A percentile compares a stretch with the other conserved stretches of the same genome.
These are phyloP conservation scores for Aporophyla lueneburgensis DNA, from an alignment of 2,888 invertebrate genomes.

Conservation along the genomic window DNA sequence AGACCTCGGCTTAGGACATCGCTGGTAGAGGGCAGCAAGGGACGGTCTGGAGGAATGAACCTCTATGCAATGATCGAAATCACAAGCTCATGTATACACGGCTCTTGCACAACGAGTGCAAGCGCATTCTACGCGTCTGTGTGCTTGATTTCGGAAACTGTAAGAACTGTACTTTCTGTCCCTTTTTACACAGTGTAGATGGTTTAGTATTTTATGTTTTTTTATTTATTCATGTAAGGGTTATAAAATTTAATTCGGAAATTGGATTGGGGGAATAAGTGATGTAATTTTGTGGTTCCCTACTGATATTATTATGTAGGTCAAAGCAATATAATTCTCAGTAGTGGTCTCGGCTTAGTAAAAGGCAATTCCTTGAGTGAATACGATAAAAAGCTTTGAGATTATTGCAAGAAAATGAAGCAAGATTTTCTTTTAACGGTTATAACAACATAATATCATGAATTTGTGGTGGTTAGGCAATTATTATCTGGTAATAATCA, in stretches of 20 bases:
- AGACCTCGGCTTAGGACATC: too few relatives aligned
- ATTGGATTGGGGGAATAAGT: slow-evolving; percentile 55
- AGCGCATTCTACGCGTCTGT: neutral
- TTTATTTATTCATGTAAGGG: slow-evolving; percentile 65
- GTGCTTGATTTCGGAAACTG: neutral
- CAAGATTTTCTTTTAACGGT: slow-evolving; percentile 34
- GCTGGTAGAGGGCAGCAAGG: too few relatives aligned
- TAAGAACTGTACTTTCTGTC: neutral
- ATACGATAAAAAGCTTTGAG: slow-evolving; percentile 51
- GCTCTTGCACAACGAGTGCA: neutral
- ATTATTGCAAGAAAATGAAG: slow-evolving; percentile 50
- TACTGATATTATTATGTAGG: slow-evolving; percentile 51
- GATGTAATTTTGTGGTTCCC: slow-evolving; percentile 49
- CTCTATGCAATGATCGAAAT: neutral
- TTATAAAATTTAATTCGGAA: slow-evolving; percentile 65
- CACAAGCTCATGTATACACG: neutral
- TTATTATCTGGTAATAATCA: slow-evolving; percentile 16
- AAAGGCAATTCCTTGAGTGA: slow-evolving; percentile 52
- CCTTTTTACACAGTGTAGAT: neutral
- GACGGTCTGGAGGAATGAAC: too few relatives aligned
- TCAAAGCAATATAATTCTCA: slow-evolving; percentile 49
- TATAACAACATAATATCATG: slow-evolving; percentile 20
- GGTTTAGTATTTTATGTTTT: slow-evolving; percentile 57
- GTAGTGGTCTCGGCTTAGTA: slow-evolving; percentile 39
- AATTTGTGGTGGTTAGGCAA: slow-evolving; percentile 7